Base-by-base conservation (phyloP, 2,888 invertebrate species). In the Synergus itoensis region DNA sequence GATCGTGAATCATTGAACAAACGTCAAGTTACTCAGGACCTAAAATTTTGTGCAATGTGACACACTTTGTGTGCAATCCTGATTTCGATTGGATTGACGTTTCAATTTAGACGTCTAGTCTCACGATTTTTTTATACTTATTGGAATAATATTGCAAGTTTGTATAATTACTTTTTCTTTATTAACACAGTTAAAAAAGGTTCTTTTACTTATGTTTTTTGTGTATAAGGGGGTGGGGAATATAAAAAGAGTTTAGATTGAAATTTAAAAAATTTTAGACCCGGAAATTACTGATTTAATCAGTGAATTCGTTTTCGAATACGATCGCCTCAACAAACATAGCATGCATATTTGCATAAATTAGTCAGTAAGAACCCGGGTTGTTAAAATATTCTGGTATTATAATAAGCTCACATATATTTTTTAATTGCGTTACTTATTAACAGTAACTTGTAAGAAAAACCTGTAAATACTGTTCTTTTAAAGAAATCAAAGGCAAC, bases 1-100 rank as follows among this genome's bases (percentile, higher is more conserved):
- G 16, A 36, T 64, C 40, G 9, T n/a, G 11, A 28, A 73, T 73
- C n/a, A 73, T 73, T 16, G 36, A 73, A 53, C 45, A 48, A 36
- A 48, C 53, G 73, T 53, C 53, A 36, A 21, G 12, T 45, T 14
- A 3, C 28, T 28, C 28, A 28, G 28, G 3, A 0, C 28, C 28
- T 28, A 28, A 28, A 28, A 28, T 28, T 2, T 28, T 28, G 28
- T 28, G 28, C 28, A 28, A 28, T 28, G 0, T 3, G 28, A 28
- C 28, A 28, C 28, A 28, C 28, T 28, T 28, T 28, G 28, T 28
- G 28, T 28, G 3, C 28, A 28, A 28, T 28, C 3, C 28, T 2
- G 3, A 28, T 28, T 28, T 28, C 28, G 3, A 28, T 28, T 28
- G 28, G 3, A 0, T 28, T 28, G 28, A 28, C 3, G 3, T 28